Evolutionary conservation across 92 coral and sea anemone genomes (phyloP), one percentile per base, ranked within the genome.

Genomic region (Parazoanthus darwini): DNA sequence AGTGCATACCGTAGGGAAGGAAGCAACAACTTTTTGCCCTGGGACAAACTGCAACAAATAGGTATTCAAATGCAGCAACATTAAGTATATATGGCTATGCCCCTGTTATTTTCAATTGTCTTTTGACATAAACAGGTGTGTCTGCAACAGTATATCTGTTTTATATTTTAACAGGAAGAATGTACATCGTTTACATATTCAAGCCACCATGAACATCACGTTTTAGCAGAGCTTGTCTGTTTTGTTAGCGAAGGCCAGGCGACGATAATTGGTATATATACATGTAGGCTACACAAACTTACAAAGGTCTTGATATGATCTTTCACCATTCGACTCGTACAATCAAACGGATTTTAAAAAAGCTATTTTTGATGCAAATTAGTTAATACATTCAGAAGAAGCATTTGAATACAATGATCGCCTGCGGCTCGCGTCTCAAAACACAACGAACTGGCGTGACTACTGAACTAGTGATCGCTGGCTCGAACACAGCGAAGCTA

Each of bases 281-380:
- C 51, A 48, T 11, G 78, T 22, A 2, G 4, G 78, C 78, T 39
- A 82, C 65, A 25, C 23, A 63, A 63, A 58, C 1, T 43, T 42
- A 22, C 4, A 13, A 42, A 66, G 35, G 16, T 50, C 58, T 33
- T 63, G 70, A 14, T 22, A 11, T 29, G 59, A n/a, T 42, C n/a
- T 42, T 67, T 54, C 18, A 54, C 59, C 25, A 67, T 43, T 82
- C 51, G 42, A 68, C 43, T 20, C 25, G 44, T 48, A 68, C 65
- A 84, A 84, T 72, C 68, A 26, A 71, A 48, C 71, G 29, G 46
- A 71, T 66, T 26, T 29, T 29, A 29, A 29, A 29, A 29, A 84
- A 23, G 5, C 29, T 22, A 26, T 84, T 84, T 43, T 72, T 15
- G 66, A 84, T 84, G 68, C 79, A 84, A 71, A 84, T 80, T 58